Evolutionary conservation across 1,140 invertebrate species (phyloP), one percentile per base, ranked within the genome.

Genomic region (Cyrtorhinus lividipennis): DNA sequence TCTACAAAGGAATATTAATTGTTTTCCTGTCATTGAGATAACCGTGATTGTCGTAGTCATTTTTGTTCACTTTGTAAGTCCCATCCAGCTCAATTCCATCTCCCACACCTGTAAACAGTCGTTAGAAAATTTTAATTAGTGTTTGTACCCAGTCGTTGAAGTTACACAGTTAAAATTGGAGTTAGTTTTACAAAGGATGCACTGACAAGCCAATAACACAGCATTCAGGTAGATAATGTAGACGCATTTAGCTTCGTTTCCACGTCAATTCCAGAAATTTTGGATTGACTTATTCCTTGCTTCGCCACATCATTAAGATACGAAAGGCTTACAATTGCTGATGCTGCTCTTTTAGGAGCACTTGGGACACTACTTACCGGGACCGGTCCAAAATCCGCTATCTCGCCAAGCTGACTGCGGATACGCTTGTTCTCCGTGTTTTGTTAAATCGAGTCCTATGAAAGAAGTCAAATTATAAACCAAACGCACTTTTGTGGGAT

Each of bases 351-450:
- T 38, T 38, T 38, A 15, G 30, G 5, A 15, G 5, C 15, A 57
- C 56, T 57, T 18, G 23, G 23, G 20, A 24, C 24, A 13, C 22
- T 13, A 38, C 30, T 38, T 15, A 38, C 30, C 30, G 5, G 30
- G 5, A 15, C 30, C 15, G 30, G 5, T 38, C 30, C 30, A 38
- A 5, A 38, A 15, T 38, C 30, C 30, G 15, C 30, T 38, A 15
- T 59, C 27, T n/a, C 25, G n/a, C 72, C 73, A 74, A 3, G 69
- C 67, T 38, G 70, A 66, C 3, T 64, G 65, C 2, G 79, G 79
- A 67, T 80, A 80, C 1, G 77, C 77, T 1, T 76, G 73, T 65
- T 80, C 78, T 1, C 74, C 75, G 65, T 80, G 78, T 65, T 77
- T 78, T 10, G 73, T 70, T 12, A 78, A 75, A 67, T 80, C 78